Evolutionary conservation across 92 coral and sea anemone genomes (phyloP), one percentile per base, ranked within the genome.

Genomic region (Porites rus): DNA sequence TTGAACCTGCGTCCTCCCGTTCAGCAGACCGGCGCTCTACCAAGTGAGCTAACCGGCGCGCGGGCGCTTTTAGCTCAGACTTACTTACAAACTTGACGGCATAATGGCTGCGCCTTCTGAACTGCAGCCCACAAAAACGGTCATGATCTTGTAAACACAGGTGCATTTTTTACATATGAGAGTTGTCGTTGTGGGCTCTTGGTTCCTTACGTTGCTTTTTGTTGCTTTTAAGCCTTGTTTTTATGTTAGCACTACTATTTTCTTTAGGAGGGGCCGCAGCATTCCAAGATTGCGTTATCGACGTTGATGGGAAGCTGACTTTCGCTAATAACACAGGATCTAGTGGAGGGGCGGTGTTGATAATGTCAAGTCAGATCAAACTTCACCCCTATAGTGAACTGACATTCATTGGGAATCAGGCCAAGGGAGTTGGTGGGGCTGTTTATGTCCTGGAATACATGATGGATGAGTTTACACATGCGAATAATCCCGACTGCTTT

Each of bases 401-500:
- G 84, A 69, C 88, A 19, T 96, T 96, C 77, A 25, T 71, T 8
- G 78, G 84, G 8, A 96, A 96, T 81, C 46, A 54, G 46, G 98
- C 95, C 51, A 14, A 56, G 28, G 74, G 87, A 14, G 6, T 83
- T 43, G 98, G 98, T 17, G 98, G 98, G 13, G 98, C 98, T 2
- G 59, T 96, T 21, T 6, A 74, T 22, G 93, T 94, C 50, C 69
- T 52, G 28, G 83, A 93, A 19, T 80, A 90, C 76, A 74, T 78
- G 20, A 83, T 82, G 69, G 81, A 91, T 31, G 98, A 90, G 85
- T 88, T 92, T 18, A 93, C 83, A 4, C 92, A 92, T 43, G 84
- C 17, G 68, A 76, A 88, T 12, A 96, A 96, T 90, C 90, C 97
- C 0, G 89, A 88, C 79, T 96, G 98, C 59, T 94, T 96, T 75